Evolutionary conservation across 2,888 invertebrate species (phyloP), one percentile per base, ranked within the genome.

Genomic region (Melanophora roralis): DNA sequence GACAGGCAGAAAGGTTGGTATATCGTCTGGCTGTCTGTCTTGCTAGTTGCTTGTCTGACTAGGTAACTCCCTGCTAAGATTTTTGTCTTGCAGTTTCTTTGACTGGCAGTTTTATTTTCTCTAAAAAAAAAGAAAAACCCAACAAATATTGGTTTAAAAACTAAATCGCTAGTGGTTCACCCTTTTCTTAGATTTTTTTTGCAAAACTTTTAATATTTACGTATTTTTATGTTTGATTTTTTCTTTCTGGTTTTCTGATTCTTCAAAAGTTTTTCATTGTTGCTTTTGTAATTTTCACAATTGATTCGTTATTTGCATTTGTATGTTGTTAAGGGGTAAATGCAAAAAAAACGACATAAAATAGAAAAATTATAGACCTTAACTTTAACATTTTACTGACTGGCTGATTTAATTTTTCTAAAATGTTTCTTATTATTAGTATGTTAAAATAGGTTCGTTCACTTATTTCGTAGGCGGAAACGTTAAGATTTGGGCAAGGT

Each of bases 81-180:
- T 60, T 34, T 57, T 43, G 3, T 59, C 21, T 38, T 79, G 32
- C 47, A 71, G 47, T 62, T 68, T 53, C 67, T 76, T 80, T 80
- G 71, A 71, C 67, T 80, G 75, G 72, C 79, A 72, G 69, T 69
- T 69, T 64, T 55, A 53, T 67, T 72, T 76, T 80, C 57, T 53
- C 68, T 65, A 40, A 45, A 69, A 57, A 36, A 23, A 59, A 57
- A 21, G 38, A 19, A 45, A 27, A 36, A 40, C 38, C 19, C 21
- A 51, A 60, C 49, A 43, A 62, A 53, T 27, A 6, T 27, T 71
- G 60, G 12, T 27, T 57, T 34, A 49, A 74, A 74, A 65, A 49
- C 21, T 19, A 51, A 53, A 36, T 55, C 40, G 65, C 14, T 64
- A 34, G n/a, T 59, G 9, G 14, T 23, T 43, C 12, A 74, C 49